A percentile compares a stretch with the other conserved stretches of the same genome.
Conservation (phyloP, 2,797 vertebrate genomes). For the Scleropages formosus region DNA sequence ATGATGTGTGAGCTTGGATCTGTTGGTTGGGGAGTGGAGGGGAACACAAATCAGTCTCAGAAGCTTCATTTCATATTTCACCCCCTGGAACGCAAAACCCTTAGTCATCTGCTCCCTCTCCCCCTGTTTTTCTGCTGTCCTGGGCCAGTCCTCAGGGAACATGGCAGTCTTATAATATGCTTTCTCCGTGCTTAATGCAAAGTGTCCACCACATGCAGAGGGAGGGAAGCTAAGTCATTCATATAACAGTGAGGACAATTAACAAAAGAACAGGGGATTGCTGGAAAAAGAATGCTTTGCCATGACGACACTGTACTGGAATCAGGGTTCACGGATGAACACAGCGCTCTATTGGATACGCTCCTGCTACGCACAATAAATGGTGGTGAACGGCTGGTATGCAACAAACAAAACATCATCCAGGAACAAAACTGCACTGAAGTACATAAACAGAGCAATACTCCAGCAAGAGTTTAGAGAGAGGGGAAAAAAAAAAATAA, state of each 20-base stretch:
- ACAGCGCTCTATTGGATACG: background rate
- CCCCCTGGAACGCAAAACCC: background rate
- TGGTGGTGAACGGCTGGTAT: too few relatives aligned
- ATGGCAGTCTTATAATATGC: too few relatives aligned
- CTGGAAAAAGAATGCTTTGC: background rate
- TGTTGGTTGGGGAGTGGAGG: constrained; percentile 47
- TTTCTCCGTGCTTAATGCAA: too few relatives aligned
- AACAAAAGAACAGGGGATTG: background rate
- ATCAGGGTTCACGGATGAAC: background rate
- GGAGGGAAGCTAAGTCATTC: background rate
- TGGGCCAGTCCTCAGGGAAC: too few relatives aligned
- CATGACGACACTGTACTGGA: background rate
- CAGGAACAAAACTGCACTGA: too few relatives aligned
- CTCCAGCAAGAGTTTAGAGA: too few relatives aligned
- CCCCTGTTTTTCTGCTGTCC: too few relatives aligned
- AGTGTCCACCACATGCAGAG: too few relatives aligned
- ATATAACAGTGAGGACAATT: background rate
- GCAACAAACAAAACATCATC: too few relatives aligned
- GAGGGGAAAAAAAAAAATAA: too few relatives aligned
- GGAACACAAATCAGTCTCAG: constrained; percentile 50
- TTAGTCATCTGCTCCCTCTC: background rate
- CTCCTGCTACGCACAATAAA: too few relatives aligned
- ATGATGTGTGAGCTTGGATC: constrained; percentile 65
- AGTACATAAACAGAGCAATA: too few relatives aligned
- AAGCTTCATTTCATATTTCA: background rate